Percentiles rank a stretch among this genome's conserved stretches.
Conservation (phyloP, 2,797 vertebrate species). For the Spondyliosoma cantharus region DNA sequence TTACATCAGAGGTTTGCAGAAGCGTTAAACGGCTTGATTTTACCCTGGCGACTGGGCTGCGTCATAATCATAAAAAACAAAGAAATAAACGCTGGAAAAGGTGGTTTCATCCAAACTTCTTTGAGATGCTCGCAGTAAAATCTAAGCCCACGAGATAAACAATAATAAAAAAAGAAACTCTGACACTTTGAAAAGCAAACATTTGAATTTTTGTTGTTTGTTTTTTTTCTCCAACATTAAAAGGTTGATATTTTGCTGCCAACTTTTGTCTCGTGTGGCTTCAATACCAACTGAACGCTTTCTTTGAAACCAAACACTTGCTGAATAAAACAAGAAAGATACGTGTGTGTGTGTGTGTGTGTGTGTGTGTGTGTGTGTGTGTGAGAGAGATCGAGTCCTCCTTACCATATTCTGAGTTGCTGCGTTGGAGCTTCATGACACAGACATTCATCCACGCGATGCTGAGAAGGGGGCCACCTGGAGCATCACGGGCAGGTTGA, state of each 20-base stretch:
- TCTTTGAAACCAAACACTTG: constrained; percentile 10
- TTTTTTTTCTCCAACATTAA: too few species aligned
- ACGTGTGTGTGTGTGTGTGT: neutral
- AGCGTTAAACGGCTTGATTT: too few species aligned
- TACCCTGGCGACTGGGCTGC: too few species aligned
- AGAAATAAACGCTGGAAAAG: neutral
- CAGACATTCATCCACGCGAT: constrained; percentile 62
- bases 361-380: neutral
- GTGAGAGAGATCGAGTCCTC: neutral
- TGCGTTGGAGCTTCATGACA: constrained; percentile 50
- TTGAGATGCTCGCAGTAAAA: neutral
- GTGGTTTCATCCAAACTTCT: neutral
- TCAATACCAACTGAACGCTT: constrained; percentile 10
- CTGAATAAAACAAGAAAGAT: neutral
- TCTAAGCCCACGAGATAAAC: neutral
- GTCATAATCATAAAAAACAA: neutral
- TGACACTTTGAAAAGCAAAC: neutral
- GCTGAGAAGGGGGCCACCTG: constrained; percentile 52
- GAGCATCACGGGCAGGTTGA: constrained; percentile 65
- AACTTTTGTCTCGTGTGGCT: constrained; percentile 9
- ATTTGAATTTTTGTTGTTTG: neutral
- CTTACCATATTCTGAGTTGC: constrained; percentile 13
- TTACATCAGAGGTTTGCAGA: too few species aligned
- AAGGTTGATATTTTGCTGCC: neutral
- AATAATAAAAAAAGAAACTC: neutral